Evolutionary conservation across 2,888 invertebrate genomes (phyloP), one percentile per base, ranked within the genome.

Genomic region (Antheraea assamensis): DNA sequence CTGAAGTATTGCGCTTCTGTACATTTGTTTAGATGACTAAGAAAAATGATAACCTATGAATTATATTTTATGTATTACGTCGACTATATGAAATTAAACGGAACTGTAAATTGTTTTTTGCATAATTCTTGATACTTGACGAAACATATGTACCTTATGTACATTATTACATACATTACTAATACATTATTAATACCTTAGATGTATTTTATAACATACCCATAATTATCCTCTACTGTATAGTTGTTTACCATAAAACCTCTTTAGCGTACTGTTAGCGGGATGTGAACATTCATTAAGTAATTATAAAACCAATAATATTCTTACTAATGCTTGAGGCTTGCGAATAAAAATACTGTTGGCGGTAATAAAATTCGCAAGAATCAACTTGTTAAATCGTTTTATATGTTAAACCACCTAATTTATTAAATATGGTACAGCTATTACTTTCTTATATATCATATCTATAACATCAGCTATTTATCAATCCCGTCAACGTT

Each of bases 231-330:
- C 19, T 17, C 10, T 4, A 19, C 21, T 17, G 19, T 31, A 30
- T 64, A 15, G 31, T 19, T 19, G 31, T 31, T 66, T 66, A 66
- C 66, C 66, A 66, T 66, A 66, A 30, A 66, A 66, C 31, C 15
- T 66, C 30, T 31, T 66, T 66, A 66, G 66, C 31, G 31, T 10
- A 31, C 19, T 5, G 19, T 17, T n/a, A 31, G 66, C 31, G 66
- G 66, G 66, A 66, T 66, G 21, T 66, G 52, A 31, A 74, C 74
- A 71, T 61, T 61, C 75, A 77, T 77, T 77, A 77, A 74, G 74
- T 71, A 35, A 72, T 75, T 75, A 74, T 71, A 30, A 55, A 74
- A 73, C 73, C 17, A 27, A 64, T 64, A 27, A 64, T 64, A 24
- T 24, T 64, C 4, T 21, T 55, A n/a, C 64, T 30, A 27, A 30